These are phyloP conservation scores for Piaya cayana DNA, from an alignment of 2,113 vertebrate species.

Conservation along the genomic window DNA sequence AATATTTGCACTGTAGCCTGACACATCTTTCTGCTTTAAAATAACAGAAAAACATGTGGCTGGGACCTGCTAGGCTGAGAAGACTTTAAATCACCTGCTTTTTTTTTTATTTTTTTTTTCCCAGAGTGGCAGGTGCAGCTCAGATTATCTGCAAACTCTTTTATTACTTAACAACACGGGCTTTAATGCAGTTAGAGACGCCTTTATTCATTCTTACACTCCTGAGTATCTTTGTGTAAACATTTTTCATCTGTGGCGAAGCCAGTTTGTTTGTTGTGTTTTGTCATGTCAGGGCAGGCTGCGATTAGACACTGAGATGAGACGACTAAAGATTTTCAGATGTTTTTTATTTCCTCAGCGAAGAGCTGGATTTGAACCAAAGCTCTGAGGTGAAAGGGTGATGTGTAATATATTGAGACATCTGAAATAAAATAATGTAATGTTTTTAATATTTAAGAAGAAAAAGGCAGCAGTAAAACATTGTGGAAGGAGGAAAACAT, in stretches of 20 bases:
- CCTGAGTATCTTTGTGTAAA: constrained; percentile 71
- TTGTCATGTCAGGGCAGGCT: constrained; percentile 71
- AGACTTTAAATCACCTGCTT: constrained; percentile 52
- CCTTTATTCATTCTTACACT: constrained; percentile 58
- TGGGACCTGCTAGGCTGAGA: background rate
- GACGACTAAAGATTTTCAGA: constrained; percentile 78
- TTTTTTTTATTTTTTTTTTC: background rate
- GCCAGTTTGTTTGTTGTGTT: constrained; percentile 77
- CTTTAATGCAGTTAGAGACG: constrained; percentile 26
- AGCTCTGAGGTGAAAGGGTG: constrained; percentile 81
- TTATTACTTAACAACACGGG: background rate
- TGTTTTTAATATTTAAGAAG: constrained; percentile 85
- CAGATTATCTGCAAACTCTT: constrained; percentile 18
- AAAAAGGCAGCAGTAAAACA: constrained; percentile 80
- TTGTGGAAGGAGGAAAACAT: constrained; percentile 75
- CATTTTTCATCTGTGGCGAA: constrained; percentile 73
- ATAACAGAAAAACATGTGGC: constrained; percentile 58
- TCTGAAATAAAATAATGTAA: constrained; percentile 79
- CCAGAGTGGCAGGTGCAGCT: constrained; percentile 56
- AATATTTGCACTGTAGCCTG: constrained; percentile 59
- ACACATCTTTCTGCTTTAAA: constrained; percentile 49
- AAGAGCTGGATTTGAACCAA: constrained; percentile 82
- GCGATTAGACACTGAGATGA: constrained; percentile 72
- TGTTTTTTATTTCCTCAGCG: constrained; percentile 79
- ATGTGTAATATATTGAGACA: constrained; percentile 83